Evolutionary conservation across 2,888 invertebrate genomes (phyloP), one percentile per base, ranked within the genome.

Genomic region (Agriotes lineatus): DNA sequence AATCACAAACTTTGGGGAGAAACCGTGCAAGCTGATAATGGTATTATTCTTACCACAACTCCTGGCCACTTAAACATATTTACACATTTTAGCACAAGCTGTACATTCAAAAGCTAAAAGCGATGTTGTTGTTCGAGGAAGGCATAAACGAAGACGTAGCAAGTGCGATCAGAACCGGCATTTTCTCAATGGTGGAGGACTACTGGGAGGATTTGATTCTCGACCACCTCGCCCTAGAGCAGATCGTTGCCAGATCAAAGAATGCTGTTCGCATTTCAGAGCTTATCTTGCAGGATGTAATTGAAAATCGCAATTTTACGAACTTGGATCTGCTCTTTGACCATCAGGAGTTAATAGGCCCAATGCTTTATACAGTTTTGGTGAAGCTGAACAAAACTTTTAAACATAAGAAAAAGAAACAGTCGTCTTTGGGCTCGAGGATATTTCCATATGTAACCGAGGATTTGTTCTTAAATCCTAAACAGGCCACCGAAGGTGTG

Each of bases 1-100:
- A 54, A 82, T 85, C 42, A 80, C 77, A 7, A 84, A 85, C 79
- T 85, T 84, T 74, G 85, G 84, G 1, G 82, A 82, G 70, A 67
- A 76, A 66, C 77, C 81, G 9, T 84, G 83, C 72, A 83, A 78
- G 63, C 48, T 73, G 67, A 70, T 78, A 25, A 74, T 79, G 78
- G 79, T 80, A 77, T 73, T 1, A 12, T 14, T n/a, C 10, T 35
- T 4, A 35, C 1, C 2, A 35, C 2, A n/a, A 35, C 9, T n/a
- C n/a, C n/a, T n/a, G 12, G 12, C 12, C 35, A 37, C 6, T 10
- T 7, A 9, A 14, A 14, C 7, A 2, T 18, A 44, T 14, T 12
- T 14, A 10, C n/a, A n/a, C 1, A 20, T 82, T 82, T 42, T 70
- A 84, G 84, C 78, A 82, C 68, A 83, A 80, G 72, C 70, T 84